Percentiles rank a stretch among this genome's conserved stretches.
These are phyloP conservation scores for Theristicus caerulescens DNA, from an alignment of 2,113 vertebrate genomes.

Conservation along the genomic window DNA sequence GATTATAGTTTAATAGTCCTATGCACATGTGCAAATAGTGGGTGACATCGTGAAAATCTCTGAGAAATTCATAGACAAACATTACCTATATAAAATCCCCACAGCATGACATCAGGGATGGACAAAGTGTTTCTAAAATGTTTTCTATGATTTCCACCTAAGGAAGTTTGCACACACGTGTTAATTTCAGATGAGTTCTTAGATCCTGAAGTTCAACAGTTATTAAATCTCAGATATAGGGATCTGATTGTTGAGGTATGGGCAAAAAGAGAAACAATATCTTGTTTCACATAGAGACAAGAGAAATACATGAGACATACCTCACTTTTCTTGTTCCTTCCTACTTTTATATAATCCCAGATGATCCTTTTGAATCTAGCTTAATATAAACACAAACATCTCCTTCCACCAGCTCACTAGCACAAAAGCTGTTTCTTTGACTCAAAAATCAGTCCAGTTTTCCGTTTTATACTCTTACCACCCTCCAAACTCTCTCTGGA, in stretches of 20 bases:
- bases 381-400: background rate
- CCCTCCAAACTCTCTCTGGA: background rate
- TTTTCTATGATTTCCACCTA: background rate
- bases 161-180: background rate
- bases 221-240: background rate
- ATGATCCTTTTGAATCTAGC: background rate
- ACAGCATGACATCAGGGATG: background rate
- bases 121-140: background rate
- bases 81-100: background rate
- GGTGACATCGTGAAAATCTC: background rate
- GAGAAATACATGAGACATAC: background rate
- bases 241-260: background rate
- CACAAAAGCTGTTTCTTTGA: background rate
- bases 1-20: background rate
- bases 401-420: background rate
- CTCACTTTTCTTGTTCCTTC: background rate
- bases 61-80: background rate
- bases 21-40: background rate
- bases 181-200: background rate
- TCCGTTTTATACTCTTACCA: background rate
- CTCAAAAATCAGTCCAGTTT: background rate
- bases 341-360: background rate
- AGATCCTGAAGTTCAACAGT: background rate
- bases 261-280: background rate
- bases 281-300: background rate